Conservation (phyloP, 1,140 invertebrate genomes). For the Harpegnathos saltator region DNA sequence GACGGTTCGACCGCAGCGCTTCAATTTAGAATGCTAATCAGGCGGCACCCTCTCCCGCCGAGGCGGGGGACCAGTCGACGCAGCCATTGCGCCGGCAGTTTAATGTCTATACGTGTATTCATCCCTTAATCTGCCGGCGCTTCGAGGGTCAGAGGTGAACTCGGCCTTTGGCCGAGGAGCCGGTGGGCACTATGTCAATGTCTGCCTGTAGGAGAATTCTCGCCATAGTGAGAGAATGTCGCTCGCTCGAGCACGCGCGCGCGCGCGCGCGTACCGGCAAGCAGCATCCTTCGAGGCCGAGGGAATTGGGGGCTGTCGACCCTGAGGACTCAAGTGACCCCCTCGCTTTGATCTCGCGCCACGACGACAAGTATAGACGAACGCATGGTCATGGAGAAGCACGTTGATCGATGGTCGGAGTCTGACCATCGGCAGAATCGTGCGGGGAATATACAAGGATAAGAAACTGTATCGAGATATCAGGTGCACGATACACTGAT, state of each 20-base stretch:
- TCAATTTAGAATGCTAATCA: conserved; percentile 85
- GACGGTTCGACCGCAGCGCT: conserved; percentile 82
- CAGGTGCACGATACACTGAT: neutral
- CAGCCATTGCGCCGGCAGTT: conserved; percentile 75
- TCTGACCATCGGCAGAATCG: neutral
- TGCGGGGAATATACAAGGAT: neutral
- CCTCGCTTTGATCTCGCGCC: conserved; percentile 68
- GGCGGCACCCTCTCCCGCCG: conserved; percentile 59
- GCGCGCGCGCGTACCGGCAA: neutral
- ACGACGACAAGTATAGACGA: conserved; percentile 60
- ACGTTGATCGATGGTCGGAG: conserved; percentile 53
- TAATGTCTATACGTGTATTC: conserved; percentile 82
- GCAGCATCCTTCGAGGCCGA: conserved; percentile 39
- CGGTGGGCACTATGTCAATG: conserved; percentile 74
- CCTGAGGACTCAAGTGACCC: conserved; percentile 46
- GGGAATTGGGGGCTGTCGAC: conserved; percentile 37
- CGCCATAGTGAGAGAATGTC: conserved; percentile 50
- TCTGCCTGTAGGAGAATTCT: conserved; percentile 61
- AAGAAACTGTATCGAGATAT: neutral
- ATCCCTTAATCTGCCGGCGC: conserved; percentile 73
- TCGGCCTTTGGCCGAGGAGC: conserved; percentile 75
- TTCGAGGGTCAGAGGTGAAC: conserved; percentile 62
- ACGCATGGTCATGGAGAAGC: conserved; percentile 35
- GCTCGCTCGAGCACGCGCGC: neutral
- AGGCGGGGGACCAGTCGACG: neutral